Conservation (phyloP, 2,797 vertebrate genomes). For the Botia almorhae region DNA sequence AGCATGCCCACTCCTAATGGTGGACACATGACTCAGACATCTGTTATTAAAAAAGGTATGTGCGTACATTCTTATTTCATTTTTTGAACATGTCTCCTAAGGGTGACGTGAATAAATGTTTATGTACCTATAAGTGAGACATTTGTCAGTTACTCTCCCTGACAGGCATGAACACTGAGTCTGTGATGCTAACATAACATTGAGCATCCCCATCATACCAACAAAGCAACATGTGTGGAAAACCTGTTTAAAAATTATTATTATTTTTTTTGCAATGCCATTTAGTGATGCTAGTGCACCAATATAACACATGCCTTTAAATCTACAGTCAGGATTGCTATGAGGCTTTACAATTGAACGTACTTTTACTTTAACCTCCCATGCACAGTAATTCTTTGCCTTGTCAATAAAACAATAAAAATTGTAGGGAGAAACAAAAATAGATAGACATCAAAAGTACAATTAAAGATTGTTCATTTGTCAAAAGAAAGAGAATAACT, state of each 20-base stretch:
- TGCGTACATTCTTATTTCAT: background rate
- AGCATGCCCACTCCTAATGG: slow-evolving; percentile 75
- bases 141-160: too few species aligned
- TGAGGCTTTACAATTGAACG: too few species aligned
- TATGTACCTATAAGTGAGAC: background rate
- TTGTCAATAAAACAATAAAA: background rate
- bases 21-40: slow-evolving; percentile 73
- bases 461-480: background rate
- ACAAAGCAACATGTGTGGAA: too few species aligned
- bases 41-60: slow-evolving; percentile 85
- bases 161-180: too few species aligned
- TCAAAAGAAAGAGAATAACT: background rate
- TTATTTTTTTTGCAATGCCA: too few species aligned
- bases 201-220: too few species aligned
- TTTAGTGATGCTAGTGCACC: too few species aligned
- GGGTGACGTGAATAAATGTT: too few species aligned
- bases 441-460: background rate
- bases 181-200: too few species aligned
- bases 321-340: too few species aligned
- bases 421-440: background rate
- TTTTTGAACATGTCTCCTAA: background rate
- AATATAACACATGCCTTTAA: too few species aligned
- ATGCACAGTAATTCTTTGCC: background rate
- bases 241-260: too few species aligned
- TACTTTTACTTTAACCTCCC: background rate